Conservation (phyloP, 2,797 vertebrate genomes). For the Cyprinella venusta region DNA sequence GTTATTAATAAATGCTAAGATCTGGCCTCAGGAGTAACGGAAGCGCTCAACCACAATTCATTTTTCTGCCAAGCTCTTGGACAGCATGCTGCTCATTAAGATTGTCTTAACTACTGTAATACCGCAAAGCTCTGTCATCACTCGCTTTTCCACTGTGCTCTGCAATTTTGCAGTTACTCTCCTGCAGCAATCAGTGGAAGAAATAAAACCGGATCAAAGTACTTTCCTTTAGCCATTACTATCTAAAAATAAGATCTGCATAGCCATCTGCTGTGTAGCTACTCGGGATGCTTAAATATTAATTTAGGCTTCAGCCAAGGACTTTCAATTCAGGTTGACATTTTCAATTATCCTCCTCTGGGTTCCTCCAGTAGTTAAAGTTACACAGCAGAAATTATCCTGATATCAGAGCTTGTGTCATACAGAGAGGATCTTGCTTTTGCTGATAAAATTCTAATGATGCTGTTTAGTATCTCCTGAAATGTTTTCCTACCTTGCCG, state of each 20-base stretch:
- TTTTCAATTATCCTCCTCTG: conserved; percentile 48
- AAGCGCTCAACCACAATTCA: conserved; percentile 64
- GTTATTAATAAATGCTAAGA: conserved; percentile 65
- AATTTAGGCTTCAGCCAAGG: conserved; percentile 3
- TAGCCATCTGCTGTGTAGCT: conserved; percentile 33
- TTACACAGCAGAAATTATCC: conserved; percentile 31
- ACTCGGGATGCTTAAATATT: conserved; percentile 37
- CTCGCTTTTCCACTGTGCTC: conserved; percentile 48
- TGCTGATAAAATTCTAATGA: not conserved
- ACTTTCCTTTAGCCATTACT: conserved; percentile 27
- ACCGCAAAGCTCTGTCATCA: conserved; percentile 11
- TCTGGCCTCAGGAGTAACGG: conserved; percentile 43
- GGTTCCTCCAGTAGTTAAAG: conserved; percentile 31
- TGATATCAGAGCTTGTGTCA: conserved; percentile 26
- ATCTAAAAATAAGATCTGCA: conserved; percentile 50
- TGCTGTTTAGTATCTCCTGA: not conserved
- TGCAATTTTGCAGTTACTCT: conserved; percentile 57
- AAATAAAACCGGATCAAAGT: conserved; percentile 8
- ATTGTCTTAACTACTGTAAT: conserved; percentile 63
- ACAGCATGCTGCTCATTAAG: conserved; percentile 64
- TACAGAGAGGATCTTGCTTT: conserved; percentile 36
- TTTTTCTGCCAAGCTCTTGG: conserved; percentile 60
- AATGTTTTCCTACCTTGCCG: conserved; percentile 84
- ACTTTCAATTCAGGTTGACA: conserved; percentile 54
- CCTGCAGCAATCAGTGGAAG: conserved; percentile 49